Evolutionary conservation across 2,113 vertebrate species (phyloP).

Genomic region (Heliornis fulica): DNA sequence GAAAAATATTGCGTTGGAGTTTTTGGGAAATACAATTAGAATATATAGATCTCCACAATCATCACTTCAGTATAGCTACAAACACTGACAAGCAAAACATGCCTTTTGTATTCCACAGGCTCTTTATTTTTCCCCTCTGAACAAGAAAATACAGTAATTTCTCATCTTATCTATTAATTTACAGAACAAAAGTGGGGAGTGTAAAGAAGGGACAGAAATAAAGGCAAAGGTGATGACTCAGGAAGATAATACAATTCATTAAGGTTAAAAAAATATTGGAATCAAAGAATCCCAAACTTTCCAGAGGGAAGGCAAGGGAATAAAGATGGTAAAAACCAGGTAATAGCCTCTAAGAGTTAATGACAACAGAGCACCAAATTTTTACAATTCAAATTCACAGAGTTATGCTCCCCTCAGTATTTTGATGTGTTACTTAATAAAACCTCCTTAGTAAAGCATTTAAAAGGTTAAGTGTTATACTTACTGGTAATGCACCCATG

Average conservation of each 20-base stretch:
- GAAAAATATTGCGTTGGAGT: background rate
- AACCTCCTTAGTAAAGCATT: background rate
- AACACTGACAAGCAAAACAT: background rate
- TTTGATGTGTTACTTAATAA: background rate
- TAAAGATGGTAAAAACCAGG: background rate
- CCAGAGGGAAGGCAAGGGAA: background rate
- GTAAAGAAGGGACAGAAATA: background rate
- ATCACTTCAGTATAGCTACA: background rate
- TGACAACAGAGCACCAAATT: background rate
- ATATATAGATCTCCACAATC: background rate
- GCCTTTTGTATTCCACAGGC: background rate
- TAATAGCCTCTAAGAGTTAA: background rate
- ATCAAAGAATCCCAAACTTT: background rate
- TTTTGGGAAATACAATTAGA: background rate
- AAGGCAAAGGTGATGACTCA: background rate
- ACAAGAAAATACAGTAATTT: background rate
- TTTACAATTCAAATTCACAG: background rate
- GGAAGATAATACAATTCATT: background rate
- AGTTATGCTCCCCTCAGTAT: background rate
- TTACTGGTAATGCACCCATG: slow-evolving; percentile 99
- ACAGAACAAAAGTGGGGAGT: background rate
- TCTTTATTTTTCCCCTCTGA: background rate
- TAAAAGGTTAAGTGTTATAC: slow-evolving; percentile 50
- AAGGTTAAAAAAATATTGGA: background rate
- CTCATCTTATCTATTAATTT: background rate